phyloP scores from a whole-genome alignment of 2,113 vertebrate species.

The Microcebus ravelobensis region DNA sequence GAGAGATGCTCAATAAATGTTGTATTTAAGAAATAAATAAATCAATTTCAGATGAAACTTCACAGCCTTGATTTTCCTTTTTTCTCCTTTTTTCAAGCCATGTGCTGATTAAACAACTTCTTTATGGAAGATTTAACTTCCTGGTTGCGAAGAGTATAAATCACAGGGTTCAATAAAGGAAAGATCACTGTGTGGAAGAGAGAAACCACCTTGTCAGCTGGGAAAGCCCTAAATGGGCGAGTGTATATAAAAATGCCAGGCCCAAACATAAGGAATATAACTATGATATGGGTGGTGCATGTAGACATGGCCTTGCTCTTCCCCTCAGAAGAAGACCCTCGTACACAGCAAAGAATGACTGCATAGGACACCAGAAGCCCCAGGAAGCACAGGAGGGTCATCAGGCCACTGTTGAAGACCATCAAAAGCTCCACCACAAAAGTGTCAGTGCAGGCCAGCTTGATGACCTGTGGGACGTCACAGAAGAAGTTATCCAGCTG shows the following conservation, averaged over 20 bases:
- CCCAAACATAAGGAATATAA: slow-evolving; percentile 65
- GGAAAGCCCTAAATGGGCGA: slow-evolving; percentile 50
- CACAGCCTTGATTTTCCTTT: neutral
- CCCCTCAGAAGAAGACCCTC: neutral
- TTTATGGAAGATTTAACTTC: slow-evolving; percentile 69
- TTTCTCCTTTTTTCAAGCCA: neutral
- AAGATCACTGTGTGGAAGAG: slow-evolving; percentile 72
- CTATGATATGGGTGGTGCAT: slow-evolving; percentile 58
- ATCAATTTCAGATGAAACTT: neutral
- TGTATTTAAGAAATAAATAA: neutral
- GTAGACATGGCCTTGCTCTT: slow-evolving; percentile 58
- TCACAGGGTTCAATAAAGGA: slow-evolving; percentile 67
- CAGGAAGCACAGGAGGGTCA: slow-evolving; percentile 60
- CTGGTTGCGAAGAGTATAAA: slow-evolving; percentile 71
- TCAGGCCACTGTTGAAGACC: slow-evolving; percentile 66
- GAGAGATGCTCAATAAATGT: neutral
- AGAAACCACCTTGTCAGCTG: slow-evolving; percentile 71
- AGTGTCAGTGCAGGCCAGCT: slow-evolving; percentile 67
- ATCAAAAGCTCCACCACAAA: slow-evolving; percentile 63
- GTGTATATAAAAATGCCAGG: slow-evolving; percentile 70
- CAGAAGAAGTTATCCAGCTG: slow-evolving; percentile 74
- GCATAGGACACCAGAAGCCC: slow-evolving; percentile 61
- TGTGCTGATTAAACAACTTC: slow-evolving; percentile 3
- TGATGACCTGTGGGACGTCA: slow-evolving; percentile 69
- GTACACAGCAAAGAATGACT: slow-evolving; percentile 35